These are phyloP conservation scores for Chrysogorgia sp. DNA, from an alignment of 92 coral and sea anemone species.

Conservation along the genomic window DNA sequence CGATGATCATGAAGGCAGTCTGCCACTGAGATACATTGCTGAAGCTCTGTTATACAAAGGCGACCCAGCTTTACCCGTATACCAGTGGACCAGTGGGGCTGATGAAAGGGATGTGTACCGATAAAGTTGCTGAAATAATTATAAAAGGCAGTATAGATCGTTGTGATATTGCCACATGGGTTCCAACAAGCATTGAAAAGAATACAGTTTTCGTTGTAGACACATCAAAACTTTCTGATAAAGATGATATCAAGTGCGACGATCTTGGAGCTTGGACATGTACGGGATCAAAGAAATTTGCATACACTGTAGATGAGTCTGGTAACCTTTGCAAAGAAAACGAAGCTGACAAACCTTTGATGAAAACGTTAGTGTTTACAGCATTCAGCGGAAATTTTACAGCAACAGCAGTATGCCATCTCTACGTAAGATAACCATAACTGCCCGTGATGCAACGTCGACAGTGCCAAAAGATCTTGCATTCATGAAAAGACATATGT, in stretches of 20 bases:
- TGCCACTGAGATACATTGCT: too few relatives aligned
- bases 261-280: slow-evolving; percentile 59
- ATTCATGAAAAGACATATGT: slow-evolving; percentile 41
- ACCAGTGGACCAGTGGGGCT: too few relatives aligned
- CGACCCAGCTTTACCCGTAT: too few relatives aligned
- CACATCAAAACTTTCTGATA: slow-evolving; percentile 28
- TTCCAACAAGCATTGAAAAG: slow-evolving; percentile 46
- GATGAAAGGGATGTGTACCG: too few relatives aligned
- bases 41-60: too few relatives aligned
- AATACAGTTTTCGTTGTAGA: slow-evolving; percentile 52
- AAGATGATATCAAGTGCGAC: slow-evolving; percentile 41
- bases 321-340: slow-evolving; percentile 5
- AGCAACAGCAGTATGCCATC: slow-evolving; percentile 58
- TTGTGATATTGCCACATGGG: slow-evolving; percentile 5
- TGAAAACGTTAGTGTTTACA: slow-evolving; percentile 23
- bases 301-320: slow-evolving; percentile 34
- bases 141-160: too few relatives aligned
- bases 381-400: slow-evolving; percentile 42
- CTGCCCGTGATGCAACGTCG: slow-evolving; percentile 10
- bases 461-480: slow-evolving; percentile 42
- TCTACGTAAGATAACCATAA: slow-evolving; percentile 35
- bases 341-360: slow-evolving; percentile 6
- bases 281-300: slow-evolving; percentile 49
- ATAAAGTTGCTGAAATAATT: too few relatives aligned
- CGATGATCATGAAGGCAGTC: too few relatives aligned